Evolutionary conservation across 2,888 invertebrate genomes (phyloP).

Genomic region (Tiliacea aurago): DNA sequence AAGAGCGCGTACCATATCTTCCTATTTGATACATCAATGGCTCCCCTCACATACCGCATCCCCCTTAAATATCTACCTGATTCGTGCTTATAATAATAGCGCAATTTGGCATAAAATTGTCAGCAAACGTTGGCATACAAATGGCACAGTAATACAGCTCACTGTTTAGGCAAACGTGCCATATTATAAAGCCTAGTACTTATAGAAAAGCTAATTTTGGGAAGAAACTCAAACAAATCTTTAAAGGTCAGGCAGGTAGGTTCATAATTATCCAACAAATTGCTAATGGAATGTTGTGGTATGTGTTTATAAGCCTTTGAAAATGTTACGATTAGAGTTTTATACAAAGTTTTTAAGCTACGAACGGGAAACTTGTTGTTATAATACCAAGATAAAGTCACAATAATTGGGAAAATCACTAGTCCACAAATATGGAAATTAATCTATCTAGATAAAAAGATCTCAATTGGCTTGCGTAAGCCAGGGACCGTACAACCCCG

Average conservation of each 20-base stretch:
- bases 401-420: background rate
- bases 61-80: too few relatives aligned
- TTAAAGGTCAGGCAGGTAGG: slow-evolving; percentile 16
- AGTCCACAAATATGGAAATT: background rate
- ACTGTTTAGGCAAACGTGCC: background rate
- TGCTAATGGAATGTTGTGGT: background rate
- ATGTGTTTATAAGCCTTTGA: slow-evolving; percentile 4
- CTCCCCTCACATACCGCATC: too few relatives aligned
- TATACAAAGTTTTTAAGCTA: background rate
- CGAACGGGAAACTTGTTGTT: background rate
- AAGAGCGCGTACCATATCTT: too few relatives aligned
- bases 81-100: background rate
- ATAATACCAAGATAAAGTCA: background rate
- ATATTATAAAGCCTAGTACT: background rate
- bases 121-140: background rate
- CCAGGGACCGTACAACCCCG: too few relatives aligned
- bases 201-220: slow-evolving; percentile 29
- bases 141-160: background rate
- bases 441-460: background rate
- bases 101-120: background rate
- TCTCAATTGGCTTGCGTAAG: background rate
- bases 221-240: slow-evolving; percentile 15
- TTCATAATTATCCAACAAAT: slow-evolving; percentile 24
- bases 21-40: too few relatives aligned
- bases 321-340: background rate